Percentiles rank a stretch among this genome's conserved stretches.
Evolutionary conservation across 64 coral and sea anemone genomes (phyloP).

Genomic region (Pachyseris speciosa): DNA sequence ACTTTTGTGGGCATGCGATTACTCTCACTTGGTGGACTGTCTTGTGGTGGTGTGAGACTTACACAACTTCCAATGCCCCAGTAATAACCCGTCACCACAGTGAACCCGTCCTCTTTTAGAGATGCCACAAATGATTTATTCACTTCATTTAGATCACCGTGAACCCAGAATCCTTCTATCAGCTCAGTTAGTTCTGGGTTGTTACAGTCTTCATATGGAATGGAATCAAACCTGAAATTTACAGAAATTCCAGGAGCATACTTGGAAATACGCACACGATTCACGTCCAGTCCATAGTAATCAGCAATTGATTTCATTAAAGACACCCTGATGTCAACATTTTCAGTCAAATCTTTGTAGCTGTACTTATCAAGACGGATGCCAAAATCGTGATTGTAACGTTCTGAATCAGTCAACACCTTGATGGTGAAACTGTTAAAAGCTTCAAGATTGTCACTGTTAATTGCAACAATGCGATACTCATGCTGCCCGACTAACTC

Average conservation of each 20-base stretch:
- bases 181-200: slow-evolving; percentile 1
- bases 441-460: slow-evolving; percentile 42
- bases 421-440: neutral
- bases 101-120: neutral
- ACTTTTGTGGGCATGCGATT: neutral
- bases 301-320: slow-evolving; percentile 43
- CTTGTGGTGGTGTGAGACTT: neutral
- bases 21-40: neutral
- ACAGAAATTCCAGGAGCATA: slow-evolving; percentile 44
- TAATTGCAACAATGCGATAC: slow-evolving; percentile 31
- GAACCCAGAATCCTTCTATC: slow-evolving; percentile 17
- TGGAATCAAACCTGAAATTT: slow-evolving; percentile 49
- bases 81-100: neutral
- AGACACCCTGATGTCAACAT: neutral
- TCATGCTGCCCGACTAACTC: slow-evolving; percentile 7
- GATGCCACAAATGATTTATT: neutral
- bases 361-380: neutral
- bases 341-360: neutral
- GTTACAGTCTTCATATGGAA: slow-evolving; percentile 68
- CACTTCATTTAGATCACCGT: neutral
- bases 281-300: slow-evolving; percentile 11
- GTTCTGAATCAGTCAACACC: neutral
- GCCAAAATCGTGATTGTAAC: slow-evolving; percentile 49
- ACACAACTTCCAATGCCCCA: neutral
- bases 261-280: slow-evolving; percentile 26